phyloP scores from a whole-genome alignment of 2,113 vertebrate genomes.

The Neogobius melanostomus region DNA sequence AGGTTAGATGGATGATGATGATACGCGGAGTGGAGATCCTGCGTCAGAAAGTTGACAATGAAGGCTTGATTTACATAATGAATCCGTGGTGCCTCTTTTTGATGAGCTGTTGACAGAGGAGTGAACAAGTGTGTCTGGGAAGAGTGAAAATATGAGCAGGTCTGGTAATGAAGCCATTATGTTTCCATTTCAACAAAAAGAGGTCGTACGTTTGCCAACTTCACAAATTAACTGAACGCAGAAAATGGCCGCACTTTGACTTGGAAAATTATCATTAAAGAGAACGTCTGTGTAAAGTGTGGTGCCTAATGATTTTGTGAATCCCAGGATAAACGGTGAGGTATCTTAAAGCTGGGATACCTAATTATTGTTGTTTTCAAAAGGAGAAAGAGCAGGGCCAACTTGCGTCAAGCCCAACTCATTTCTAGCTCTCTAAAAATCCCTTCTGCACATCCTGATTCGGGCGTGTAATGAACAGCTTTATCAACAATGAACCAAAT shows the following conservation, averaged over 20 bases:
- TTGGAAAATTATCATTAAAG: too few relatives aligned
- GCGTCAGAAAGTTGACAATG: conserved; percentile 54
- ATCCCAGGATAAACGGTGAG: too few relatives aligned
- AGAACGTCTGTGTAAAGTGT: too few relatives aligned
- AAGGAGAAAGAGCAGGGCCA: too few relatives aligned
- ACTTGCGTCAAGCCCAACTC: too few relatives aligned
- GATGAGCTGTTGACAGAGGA: conserved; percentile 62
- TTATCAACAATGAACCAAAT: too few relatives aligned
- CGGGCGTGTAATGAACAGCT: too few relatives aligned
- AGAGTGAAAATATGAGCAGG: conserved; percentile 38
- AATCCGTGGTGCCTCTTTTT: conserved; percentile 54
- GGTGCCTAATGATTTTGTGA: too few relatives aligned
- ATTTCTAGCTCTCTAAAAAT: too few relatives aligned
- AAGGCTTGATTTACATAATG: conserved; percentile 67
- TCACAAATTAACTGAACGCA: not conserved
- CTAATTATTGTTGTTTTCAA: too few relatives aligned
- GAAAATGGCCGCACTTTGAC: not conserved
- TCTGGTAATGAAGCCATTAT: conserved; percentile 36
- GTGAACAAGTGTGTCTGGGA: conserved; percentile 47
- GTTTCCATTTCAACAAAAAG: conserved; percentile 39
- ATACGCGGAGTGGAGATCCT: conserved; percentile 38
- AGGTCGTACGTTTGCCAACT: not conserved
- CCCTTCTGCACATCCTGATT: too few relatives aligned
- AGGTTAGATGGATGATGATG: conserved; percentile 67
- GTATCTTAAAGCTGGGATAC: too few relatives aligned